Percentiles rank a stretch among this genome's conserved stretches.
phyloP scores from a whole-genome alignment of 2,797 vertebrate genomes.

The Anguilla anguilla region DNA sequence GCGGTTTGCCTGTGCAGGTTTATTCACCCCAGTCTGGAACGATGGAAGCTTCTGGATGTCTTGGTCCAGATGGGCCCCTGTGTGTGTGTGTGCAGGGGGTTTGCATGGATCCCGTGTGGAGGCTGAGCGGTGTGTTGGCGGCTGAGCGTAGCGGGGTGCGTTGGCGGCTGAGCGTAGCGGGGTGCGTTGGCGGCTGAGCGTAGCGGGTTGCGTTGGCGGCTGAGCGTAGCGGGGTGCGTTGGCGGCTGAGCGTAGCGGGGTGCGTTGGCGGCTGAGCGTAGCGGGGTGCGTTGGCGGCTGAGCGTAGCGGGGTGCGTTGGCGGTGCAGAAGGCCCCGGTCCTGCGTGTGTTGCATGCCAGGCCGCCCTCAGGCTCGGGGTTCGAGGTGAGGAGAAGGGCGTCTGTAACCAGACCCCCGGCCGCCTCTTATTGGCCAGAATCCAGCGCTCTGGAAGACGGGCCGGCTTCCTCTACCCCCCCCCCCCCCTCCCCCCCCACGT shows the following conservation, averaged over 20 bases:
- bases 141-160: neutral
- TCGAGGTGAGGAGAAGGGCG: neutral
- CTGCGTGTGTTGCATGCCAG: neutral
- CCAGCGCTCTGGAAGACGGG: neutral
- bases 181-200: neutral
- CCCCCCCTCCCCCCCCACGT: neutral
- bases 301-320: neutral
- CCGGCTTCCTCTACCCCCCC: neutral
- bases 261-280: neutral
- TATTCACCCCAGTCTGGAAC: neutral
- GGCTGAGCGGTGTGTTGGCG: neutral
- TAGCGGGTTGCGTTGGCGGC: too few relatives aligned
- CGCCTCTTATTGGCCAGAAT: neutral
- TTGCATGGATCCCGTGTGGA: neutral
- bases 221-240: neutral
- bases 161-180: neutral
- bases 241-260: neutral
- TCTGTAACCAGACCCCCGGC: neutral
- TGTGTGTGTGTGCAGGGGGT: neutral
- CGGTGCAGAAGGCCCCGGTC: neutral
- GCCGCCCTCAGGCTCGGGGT: neutral
- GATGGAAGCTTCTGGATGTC: too few relatives aligned
- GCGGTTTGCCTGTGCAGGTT: neutral
- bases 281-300: too few relatives aligned
- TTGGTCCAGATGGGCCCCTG: neutral